phyloP scores from a whole-genome alignment of 2,113 vertebrate genomes.

The Axis porcinus region DNA sequence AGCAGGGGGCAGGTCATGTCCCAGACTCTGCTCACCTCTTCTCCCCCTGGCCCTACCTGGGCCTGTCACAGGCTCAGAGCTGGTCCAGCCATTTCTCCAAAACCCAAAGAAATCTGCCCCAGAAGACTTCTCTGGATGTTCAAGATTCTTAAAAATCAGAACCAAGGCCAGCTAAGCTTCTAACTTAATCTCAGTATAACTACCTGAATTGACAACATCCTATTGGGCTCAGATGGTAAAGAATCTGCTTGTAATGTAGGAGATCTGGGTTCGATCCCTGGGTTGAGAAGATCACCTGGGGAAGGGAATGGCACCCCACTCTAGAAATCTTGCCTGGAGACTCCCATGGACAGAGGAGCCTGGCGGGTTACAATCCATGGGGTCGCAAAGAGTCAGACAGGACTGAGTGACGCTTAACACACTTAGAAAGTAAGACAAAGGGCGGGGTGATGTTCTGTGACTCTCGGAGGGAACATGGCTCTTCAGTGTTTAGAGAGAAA shows the following conservation, averaged over 20 bases:
- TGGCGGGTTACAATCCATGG: background rate
- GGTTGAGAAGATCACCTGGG: background rate
- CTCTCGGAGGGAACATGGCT: background rate
- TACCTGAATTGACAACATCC: background rate
- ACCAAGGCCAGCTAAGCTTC: background rate
- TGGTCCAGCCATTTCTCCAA: background rate
- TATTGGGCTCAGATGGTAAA: background rate
- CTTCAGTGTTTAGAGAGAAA: background rate
- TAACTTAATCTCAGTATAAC: background rate
- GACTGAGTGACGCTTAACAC: background rate
- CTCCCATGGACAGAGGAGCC: background rate
- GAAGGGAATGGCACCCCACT: background rate
- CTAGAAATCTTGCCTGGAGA: background rate
- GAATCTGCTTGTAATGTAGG: background rate
- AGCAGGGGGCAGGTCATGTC: background rate
- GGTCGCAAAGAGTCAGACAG: background rate
- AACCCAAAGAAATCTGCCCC: background rate
- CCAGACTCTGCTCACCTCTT: background rate
- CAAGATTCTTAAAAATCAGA: background rate
- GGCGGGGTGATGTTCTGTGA: background rate
- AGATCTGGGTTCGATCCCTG: background rate
- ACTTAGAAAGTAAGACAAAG: background rate
- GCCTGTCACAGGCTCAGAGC: background rate
- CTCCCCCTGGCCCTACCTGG: background rate
- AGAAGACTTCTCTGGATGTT: background rate